phyloP scores from a whole-genome alignment of 1,140 invertebrate species.

The Nephila pilipes region DNA sequence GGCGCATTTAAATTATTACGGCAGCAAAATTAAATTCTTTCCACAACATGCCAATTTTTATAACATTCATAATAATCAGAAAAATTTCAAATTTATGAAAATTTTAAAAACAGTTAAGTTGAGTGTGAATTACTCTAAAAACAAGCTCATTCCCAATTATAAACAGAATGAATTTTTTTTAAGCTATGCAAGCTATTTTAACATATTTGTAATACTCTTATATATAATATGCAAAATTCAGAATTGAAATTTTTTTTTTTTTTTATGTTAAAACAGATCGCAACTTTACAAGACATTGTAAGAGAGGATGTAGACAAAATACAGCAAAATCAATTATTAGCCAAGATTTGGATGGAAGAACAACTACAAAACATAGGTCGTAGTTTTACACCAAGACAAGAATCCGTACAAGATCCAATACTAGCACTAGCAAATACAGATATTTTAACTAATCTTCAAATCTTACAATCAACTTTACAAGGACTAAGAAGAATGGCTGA shows the following conservation, averaged over 20 bases:
- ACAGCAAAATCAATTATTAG: conserved; percentile 77
- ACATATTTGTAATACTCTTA: too few relatives aligned
- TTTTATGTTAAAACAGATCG: conserved; percentile 49
- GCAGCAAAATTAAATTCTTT: too few relatives aligned
- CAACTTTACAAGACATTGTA: conserved; percentile 78
- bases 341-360: conserved; percentile 76
- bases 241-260: background rate
- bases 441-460: conserved; percentile 77
- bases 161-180: background rate
- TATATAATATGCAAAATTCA: background rate
- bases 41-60: too few relatives aligned
- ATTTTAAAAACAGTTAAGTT: too few relatives aligned
- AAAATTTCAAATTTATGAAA: too few relatives aligned
- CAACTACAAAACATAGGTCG: conserved; percentile 36
- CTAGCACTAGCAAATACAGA: conserved; percentile 42
- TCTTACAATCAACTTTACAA: conserved; percentile 77
- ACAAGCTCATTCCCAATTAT: too few relatives aligned
- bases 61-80: too few relatives aligned
- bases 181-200: background rate
- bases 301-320: conserved; percentile 78
- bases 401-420: background rate
- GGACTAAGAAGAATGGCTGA: conserved; percentile 76
- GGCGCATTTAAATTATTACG: too few relatives aligned
- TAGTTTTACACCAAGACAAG: background rate
- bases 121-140: too few relatives aligned